These are phyloP conservation scores for Jacana jacana DNA, from an alignment of 2,113 vertebrate species.

Conservation along the genomic window DNA sequence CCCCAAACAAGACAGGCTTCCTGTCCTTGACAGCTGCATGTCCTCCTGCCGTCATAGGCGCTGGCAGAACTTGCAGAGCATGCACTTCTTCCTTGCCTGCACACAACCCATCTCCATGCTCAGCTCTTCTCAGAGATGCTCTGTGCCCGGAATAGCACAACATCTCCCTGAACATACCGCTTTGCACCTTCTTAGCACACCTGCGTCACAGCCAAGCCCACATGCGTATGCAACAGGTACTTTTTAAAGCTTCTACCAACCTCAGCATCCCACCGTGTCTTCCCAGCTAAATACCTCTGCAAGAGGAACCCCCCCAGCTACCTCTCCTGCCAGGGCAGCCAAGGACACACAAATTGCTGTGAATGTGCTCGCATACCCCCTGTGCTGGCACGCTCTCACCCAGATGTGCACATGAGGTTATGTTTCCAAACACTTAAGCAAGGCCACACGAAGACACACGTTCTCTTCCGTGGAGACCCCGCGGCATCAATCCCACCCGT, in stretches of 20 bases:
- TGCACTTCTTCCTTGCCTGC: background rate
- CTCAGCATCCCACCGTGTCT: background rate
- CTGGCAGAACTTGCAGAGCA: background rate
- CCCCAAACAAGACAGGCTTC: background rate
- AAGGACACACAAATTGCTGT: background rate
- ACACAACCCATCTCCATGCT: background rate
- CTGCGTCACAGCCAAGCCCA: background rate
- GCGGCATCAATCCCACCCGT: background rate
- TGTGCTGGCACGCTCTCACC: background rate
- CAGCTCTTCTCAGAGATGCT: background rate
- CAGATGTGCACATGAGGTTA: background rate
- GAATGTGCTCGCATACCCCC: background rate
- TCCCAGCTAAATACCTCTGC: background rate
- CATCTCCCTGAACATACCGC: background rate
- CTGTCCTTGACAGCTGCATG: background rate
- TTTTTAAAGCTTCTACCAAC: background rate
- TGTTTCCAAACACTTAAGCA: constrained; percentile 25
- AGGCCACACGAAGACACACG: background rate
- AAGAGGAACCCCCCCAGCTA: background rate
- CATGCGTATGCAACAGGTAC: background rate
- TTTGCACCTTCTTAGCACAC: background rate
- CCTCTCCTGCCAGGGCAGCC: background rate
- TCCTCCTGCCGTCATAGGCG: background rate
- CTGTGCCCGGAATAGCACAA: background rate
- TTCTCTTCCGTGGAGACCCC: background rate